Evolutionary conservation across 2,888 invertebrate species (phyloP), one percentile per base, ranked within the genome.

Genomic region (Drosophila macrothrix): DNA sequence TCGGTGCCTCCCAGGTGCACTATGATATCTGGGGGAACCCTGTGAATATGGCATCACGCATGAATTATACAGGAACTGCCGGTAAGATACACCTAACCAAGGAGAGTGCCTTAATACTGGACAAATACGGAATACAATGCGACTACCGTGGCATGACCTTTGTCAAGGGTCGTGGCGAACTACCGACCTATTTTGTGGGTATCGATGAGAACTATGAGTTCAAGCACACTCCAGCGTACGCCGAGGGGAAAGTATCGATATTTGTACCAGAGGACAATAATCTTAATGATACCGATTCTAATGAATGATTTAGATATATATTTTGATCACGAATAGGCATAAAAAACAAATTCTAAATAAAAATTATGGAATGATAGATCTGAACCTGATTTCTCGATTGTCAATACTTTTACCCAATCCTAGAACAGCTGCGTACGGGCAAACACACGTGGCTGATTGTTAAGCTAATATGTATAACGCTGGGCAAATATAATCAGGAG

Each of bases 11-110:
- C 69, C 98, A 98, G 91, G 98, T 99, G 0, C 94, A 98, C 54
- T 99, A 98, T 92, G 99, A 99, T 92, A 98, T 99, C 88, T 99
- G 99, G 98, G 99, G 99, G 0, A 97, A 99, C 93, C 96, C 98
- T 0, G 99, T 99, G 0, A 99, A 99, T 93, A 97, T 99, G 95
- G 98, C 99, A 3, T 98, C 98, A 0, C 94, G 99, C 85, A 98
- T 99, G 98, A 98, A 99, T 91, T 97, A 97, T 0, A 97, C 97
- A 0, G 98, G 99, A 7, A 94, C 96, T 76, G 94, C 96, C 6
- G 96, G 97, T 35, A 95, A 95, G 91, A 97, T 97, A 85, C 97
- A 97, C 93, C 96, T 96, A 0, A 96, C 96, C 29, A 95, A 96
- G 90, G 95, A 96, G 56, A 96, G 97, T 0, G 96, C 96, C 0